phyloP scores from a whole-genome alignment of 64 coral and sea anemone genomes.

The Montipora cactus region DNA sequence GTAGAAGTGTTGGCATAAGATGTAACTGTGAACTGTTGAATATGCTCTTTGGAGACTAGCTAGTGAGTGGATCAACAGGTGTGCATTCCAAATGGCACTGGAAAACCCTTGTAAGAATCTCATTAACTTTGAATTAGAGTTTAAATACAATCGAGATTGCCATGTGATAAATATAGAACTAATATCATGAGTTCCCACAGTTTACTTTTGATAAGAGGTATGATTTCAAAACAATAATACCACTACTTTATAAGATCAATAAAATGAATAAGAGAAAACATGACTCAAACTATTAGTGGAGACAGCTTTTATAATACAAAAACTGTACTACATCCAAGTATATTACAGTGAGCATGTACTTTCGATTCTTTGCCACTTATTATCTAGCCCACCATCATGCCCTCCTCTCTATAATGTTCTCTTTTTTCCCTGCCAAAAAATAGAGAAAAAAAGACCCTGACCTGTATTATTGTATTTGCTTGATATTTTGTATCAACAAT shows the following conservation, averaged over 20 bases:
- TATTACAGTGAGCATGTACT: too few relatives aligned
- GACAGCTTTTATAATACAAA: too few relatives aligned
- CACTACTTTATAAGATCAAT: background rate
- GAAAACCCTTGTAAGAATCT: conserved; percentile 11
- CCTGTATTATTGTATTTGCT: too few relatives aligned
- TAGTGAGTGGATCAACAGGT: conserved; percentile 10
- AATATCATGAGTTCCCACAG: background rate
- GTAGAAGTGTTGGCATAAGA: background rate
- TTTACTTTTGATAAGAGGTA: background rate
- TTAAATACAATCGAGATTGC: background rate
- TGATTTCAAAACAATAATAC: background rate
- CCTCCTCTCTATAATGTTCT: too few relatives aligned
- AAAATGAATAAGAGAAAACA: too few relatives aligned
- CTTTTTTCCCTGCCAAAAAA: too few relatives aligned
- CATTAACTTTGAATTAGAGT: conserved; percentile 4
- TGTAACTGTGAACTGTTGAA: background rate
- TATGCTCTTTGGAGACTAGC: background rate
- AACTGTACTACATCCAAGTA: too few relatives aligned
- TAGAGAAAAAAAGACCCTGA: too few relatives aligned
- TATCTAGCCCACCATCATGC: too few relatives aligned
- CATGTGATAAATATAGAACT: background rate
- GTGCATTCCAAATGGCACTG: background rate
- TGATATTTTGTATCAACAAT: too few relatives aligned
- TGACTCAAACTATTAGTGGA: too few relatives aligned
- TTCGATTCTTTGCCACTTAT: too few relatives aligned